Base-by-base conservation (phyloP, 1,140 invertebrate species). In the Drosophila orosa region DNA sequence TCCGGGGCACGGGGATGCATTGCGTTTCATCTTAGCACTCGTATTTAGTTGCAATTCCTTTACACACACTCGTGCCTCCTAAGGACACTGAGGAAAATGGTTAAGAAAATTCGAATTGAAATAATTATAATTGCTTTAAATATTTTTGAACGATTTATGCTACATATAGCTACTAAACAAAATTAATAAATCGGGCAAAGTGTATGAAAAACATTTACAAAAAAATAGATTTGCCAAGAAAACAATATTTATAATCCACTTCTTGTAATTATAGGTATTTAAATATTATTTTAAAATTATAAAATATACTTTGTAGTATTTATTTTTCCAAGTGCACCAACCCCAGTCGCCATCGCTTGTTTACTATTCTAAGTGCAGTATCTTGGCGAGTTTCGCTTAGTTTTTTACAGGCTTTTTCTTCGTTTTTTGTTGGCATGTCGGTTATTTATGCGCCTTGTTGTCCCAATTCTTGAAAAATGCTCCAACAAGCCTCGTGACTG, bases 361-460 rank as follows among this genome's bases (percentile, higher is more conserved):
- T 89, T 90, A 71, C 84, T 73, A 84, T 89, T 89, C 84, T 89
- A 90, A 89, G 84, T 89, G 84, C 85, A 54, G 63, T 76, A 47
- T 78, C 68, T 79, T 66, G 67, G 60, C 40, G 76, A 66, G 62
- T 78, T 77, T 83, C 60, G 57, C 65, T 54, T 59, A 69, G 56
- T 74, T 86, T 69, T 80, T 74, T 74, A 33, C 60, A 33, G 61
- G 45, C 35, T 48, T 40, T 44, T 45, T 60, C 55, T 65, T 55
- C 40, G 7, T 40, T 50, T 40, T 39, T 50, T 55, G 65, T 48
- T 82, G 83, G 83, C 83, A 86, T 87, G 74, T 73, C 80, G 85
- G 80, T 84, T 89, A 90, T 90, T 89, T 89, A 87, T 87, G 84
- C 84, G 77, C 75, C 84, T 89, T 72, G 84, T 79, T 80, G 84